Evolutionary conservation across 2,888 invertebrate genomes (phyloP).

Genomic region (Orthosia gothica): DNA sequence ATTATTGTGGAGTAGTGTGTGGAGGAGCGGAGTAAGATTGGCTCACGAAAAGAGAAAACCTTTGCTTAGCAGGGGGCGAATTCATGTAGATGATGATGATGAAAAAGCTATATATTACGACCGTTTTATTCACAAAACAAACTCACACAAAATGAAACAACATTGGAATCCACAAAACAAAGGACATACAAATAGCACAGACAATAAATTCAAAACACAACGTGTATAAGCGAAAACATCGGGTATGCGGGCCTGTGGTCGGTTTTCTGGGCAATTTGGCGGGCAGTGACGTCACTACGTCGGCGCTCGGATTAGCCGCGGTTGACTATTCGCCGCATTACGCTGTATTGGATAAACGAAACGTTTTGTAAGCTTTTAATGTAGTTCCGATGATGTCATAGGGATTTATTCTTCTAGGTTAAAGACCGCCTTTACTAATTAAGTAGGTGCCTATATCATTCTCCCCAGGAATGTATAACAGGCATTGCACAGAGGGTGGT

Average conservation of each 20-base stretch:
- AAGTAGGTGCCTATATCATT: too few relatives aligned
- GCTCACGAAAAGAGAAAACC: too few relatives aligned
- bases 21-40: too few relatives aligned
- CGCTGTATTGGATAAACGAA: constrained; percentile 47
- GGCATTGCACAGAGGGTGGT: too few relatives aligned
- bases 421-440: neutral
- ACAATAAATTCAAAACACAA: constrained; percentile 48
- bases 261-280: constrained; percentile 62
- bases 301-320: constrained; percentile 56
- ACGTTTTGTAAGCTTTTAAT: constrained; percentile 53
- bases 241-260: constrained; percentile 53
- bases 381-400: constrained; percentile 33
- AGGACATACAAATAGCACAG: neutral
- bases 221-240: constrained; percentile 49
- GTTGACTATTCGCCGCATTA: constrained; percentile 58
- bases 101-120: neutral
- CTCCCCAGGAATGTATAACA: too few relatives aligned
- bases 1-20: too few relatives aligned
- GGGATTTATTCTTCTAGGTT: constrained; percentile 20
- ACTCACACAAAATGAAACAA: neutral
- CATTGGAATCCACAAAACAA: constrained; percentile 4
- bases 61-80: too few relatives aligned
- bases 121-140: neutral
- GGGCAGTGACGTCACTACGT: constrained; percentile 57
- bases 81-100: too few relatives aligned